Evolutionary conservation across 2,888 invertebrate species (phyloP), one percentile per base, ranked within the genome.

Genomic region (Anorthoa munda): DNA sequence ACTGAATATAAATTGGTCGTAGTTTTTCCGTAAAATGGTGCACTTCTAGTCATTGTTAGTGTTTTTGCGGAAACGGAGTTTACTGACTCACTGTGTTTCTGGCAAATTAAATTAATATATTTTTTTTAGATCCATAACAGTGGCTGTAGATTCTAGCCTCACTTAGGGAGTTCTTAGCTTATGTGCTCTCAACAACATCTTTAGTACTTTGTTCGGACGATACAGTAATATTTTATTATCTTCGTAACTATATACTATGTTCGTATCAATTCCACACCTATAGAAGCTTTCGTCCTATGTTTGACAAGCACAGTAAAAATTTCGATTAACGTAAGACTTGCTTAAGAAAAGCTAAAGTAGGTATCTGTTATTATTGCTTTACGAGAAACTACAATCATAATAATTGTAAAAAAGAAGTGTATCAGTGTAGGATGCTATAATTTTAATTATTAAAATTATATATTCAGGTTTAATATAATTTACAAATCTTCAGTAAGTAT

Each of bases 1-100:
- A 31, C 31, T 79, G 72, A 79, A 81, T 79, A 75, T 63, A 66
- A 59, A 75, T 71, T 68, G 51, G 55, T 26, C 39, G 45, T 17
- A 45, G 31, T 56, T 67, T 71, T 74, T 66, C 53, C 55, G 13
- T 56, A 31, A 48, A 55, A 55, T 39, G 26, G 26, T 55, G 13
- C 21, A 50, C 39, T 72, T 72, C 78, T 67, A 48, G 64, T 60
- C 18, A 55, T 65, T 72, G 72, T 53, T 26, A 5, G 4, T 2
- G 46, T 48, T 64, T 60, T 70, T 66, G 12, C 59, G 13, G 18
- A 23, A 55, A 39, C 2, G 12, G 17, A 31, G 46, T 71, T 50
- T 53, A 64, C 18, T 55, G 21, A 13, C 23, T 56, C 5, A 46
- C n/a, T 61, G 31, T 59, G 11, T 45, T 59, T 51, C 21, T 51